These are phyloP conservation scores for Xenopus petersii DNA, from an alignment of 2,797 vertebrate genomes.

Conservation along the genomic window DNA sequence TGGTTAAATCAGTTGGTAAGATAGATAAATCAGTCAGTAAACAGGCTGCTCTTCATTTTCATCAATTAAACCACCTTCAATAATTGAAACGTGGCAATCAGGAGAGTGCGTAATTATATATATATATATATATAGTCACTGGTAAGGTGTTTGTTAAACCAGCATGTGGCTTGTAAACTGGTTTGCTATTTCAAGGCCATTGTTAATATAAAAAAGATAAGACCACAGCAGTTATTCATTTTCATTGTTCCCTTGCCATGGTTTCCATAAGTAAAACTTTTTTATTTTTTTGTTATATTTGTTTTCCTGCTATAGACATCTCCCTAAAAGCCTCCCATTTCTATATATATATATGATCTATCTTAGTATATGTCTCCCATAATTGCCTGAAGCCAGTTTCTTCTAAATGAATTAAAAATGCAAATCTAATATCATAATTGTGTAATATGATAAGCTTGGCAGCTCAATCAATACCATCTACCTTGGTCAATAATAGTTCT, in stretches of 20 bases:
- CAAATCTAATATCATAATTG: conserved; percentile 87
- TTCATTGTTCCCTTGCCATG: conserved; percentile 54
- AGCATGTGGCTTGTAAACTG: no score
- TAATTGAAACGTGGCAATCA: no score
- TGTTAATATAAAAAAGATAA: conserved; percentile 33
- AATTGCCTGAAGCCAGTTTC: conserved; percentile 68
- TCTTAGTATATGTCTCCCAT: conserved; percentile 60
- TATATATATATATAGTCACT: no score
- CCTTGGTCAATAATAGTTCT: conserved; percentile 67
- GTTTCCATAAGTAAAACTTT: conserved; percentile 50
- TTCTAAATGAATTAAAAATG: conserved; percentile 93
- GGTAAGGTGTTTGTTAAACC: no score
- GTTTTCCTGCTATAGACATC: conserved; percentile 53
- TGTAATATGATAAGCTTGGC: conserved; percentile 87
- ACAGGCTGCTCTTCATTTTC: no score
- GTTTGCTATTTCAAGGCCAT: no score
- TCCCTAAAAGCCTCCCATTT: conserved; percentile 61
- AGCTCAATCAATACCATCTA: conserved; percentile 81
- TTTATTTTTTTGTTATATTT: not conserved
- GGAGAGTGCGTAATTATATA: no score
- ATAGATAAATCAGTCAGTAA: no score
- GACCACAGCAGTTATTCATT: conserved; percentile 33
- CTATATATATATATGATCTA: conserved; percentile 54
- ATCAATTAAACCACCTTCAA: no score
- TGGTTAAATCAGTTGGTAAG: no score